Conservation (phyloP, 2,113 vertebrate species). For the Phalacrocorax pelagicus region DNA sequence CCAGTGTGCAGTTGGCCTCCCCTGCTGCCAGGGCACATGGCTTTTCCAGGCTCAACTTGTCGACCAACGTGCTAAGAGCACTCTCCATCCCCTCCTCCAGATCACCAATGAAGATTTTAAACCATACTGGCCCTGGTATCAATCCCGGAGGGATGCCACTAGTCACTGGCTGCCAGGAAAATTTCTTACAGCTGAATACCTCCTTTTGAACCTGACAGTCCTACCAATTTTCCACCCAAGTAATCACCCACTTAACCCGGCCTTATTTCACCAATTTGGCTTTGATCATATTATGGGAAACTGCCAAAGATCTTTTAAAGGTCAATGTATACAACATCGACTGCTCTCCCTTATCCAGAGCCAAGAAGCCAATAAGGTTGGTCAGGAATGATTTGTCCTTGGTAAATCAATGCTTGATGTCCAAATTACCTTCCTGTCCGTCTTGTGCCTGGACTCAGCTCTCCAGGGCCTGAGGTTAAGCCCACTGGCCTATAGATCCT, state of each 20-base stretch:
- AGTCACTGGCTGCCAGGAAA: neutral
- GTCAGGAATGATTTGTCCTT: neutral
- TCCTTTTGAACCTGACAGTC: neutral
- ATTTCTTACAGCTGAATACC: neutral
- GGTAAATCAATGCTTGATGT: neutral
- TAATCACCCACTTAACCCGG: neutral
- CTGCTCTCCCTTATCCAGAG: neutral
- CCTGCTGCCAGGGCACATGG: neutral
- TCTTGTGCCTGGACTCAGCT: neutral
- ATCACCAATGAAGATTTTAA: neutral
- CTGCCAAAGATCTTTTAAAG: neutral
- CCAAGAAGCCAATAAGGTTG: neutral
- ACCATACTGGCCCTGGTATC: neutral
- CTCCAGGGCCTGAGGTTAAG: neutral
- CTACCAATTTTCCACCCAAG: neutral
- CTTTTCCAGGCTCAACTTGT: neutral
- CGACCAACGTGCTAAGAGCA: neutral
- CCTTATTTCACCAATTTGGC: neutral
- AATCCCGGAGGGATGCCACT: neutral
- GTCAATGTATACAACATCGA: neutral
- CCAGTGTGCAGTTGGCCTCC: neutral
- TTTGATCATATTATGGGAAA: neutral
- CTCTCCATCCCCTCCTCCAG: fast-evolving
- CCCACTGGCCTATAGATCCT: neutral
- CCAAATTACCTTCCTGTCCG: neutral